A percentile compares a stretch with the other conserved stretches of the same genome.
phyloP scores from a whole-genome alignment of 2,888 invertebrate species.

The Acrobasis suavella region DNA sequence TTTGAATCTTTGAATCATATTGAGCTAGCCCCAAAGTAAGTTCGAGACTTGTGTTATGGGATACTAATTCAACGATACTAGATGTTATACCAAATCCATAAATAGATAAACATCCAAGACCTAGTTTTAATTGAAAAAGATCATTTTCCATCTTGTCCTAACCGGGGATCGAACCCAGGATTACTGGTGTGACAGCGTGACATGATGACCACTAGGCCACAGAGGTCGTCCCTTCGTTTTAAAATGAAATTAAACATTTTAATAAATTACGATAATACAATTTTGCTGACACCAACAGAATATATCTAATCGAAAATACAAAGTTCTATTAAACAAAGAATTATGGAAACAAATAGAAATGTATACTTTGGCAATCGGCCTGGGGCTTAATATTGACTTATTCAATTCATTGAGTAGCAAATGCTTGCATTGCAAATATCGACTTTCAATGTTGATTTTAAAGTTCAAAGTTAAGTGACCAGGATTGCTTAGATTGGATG shows the following conservation, averaged over 20 bases:
- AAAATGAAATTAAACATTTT: background rate
- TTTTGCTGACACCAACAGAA: background rate
- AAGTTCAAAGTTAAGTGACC: slow-evolving; percentile 22
- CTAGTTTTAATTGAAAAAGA: too few species aligned
- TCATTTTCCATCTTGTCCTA: too few species aligned
- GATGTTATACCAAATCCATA: too few species aligned
- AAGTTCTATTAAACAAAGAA: slow-evolving; percentile 16
- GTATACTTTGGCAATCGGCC: slow-evolving; percentile 18
- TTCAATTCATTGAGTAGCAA: slow-evolving; percentile 19
- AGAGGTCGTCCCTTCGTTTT: too few species aligned
- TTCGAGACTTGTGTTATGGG: too few species aligned
- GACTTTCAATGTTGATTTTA: slow-evolving; percentile 15
- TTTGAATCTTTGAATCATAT: too few species aligned
- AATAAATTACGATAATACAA: background rate
- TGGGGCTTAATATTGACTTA: slow-evolving; percentile 22
- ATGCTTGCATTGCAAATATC: background rate
- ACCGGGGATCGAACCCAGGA: too few species aligned
- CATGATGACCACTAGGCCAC: too few species aligned
- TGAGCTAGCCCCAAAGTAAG: too few species aligned
- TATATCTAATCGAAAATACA: slow-evolving; percentile 9
- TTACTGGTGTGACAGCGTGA: too few species aligned
- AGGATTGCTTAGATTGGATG: background rate
- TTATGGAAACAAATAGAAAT: slow-evolving; percentile 21
- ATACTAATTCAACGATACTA: too few species aligned
- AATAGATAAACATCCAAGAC: too few species aligned